phyloP scores from a whole-genome alignment of 2,797 vertebrate species.

The Rallus crepitans region DNA sequence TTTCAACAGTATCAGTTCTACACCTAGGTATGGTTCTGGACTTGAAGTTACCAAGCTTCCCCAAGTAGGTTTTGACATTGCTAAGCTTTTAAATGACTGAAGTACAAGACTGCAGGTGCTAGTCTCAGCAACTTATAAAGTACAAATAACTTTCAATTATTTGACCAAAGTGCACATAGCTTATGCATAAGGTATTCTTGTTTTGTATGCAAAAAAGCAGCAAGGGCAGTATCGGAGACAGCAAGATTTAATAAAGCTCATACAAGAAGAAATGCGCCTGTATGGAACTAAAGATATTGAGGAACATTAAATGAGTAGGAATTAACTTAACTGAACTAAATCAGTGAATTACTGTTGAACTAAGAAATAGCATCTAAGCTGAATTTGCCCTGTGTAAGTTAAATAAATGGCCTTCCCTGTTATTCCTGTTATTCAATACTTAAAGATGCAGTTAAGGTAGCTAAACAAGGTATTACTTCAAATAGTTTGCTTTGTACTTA shows the following conservation, averaged over 20 bases:
- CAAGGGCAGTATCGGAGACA: not conserved
- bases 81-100: not conserved
- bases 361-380: not conserved
- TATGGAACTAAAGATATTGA: not conserved
- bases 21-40: fast-evolving
- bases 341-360: not conserved
- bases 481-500: not conserved
- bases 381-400: not conserved
- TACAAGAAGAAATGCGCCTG: not conserved
- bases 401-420: not conserved
- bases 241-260: not conserved
- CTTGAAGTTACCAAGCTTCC: not conserved
- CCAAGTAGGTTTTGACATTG: not conserved
- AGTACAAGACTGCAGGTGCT: not conserved
- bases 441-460: not conserved
- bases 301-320: not conserved
- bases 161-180: not conserved
- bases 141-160: not conserved
- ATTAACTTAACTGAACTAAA: not conserved
- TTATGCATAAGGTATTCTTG: not conserved
- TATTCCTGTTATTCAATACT: not conserved
- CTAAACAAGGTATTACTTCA: not conserved
- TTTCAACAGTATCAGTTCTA: not conserved
- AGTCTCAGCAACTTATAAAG: not conserved
- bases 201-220: not conserved